phyloP scores from a whole-genome alignment of 1,140 invertebrate genomes.

The Antheraea mylitta region DNA sequence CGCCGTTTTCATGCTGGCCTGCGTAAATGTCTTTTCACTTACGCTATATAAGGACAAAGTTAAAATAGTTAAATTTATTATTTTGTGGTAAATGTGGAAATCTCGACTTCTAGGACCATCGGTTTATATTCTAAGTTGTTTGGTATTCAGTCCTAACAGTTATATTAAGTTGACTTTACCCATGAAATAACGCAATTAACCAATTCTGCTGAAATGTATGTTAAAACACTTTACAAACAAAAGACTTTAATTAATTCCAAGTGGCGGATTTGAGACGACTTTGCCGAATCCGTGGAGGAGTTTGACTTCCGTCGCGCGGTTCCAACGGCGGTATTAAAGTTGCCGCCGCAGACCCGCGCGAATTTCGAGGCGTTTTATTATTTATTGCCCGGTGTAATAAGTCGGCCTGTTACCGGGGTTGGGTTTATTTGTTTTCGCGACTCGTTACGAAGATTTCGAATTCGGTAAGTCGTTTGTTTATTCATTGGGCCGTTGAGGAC shows the following conservation, averaged over 20 bases:
- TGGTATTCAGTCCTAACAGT: background rate
- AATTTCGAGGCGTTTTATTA: conserved; percentile 59
- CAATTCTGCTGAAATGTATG: background rate
- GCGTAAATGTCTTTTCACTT: no score
- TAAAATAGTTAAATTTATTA: no score
- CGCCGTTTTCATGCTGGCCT: no score
- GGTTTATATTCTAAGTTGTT: background rate
- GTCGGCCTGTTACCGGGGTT: conserved; percentile 27
- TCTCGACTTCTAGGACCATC: no score
- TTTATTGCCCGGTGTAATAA: conserved; percentile 65
- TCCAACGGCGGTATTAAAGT: conserved; percentile 60
- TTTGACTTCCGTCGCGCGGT: background rate
- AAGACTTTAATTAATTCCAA: background rate
- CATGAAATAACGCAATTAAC: background rate
- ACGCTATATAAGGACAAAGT: no score
- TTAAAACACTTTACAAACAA: background rate
- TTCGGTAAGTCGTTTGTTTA: conserved; percentile 68
- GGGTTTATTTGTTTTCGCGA: conserved; percentile 69
- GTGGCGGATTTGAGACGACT: background rate
- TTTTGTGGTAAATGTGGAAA: no score
- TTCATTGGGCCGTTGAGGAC: conserved; percentile 40
- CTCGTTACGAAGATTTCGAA: conserved; percentile 70
- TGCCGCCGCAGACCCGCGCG: conserved; percentile 39
- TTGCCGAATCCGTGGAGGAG: background rate
- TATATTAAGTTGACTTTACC: background rate